Evolutionary conservation across 1,140 invertebrate genomes (phyloP).

Genomic region (Colletes gigas): DNA sequence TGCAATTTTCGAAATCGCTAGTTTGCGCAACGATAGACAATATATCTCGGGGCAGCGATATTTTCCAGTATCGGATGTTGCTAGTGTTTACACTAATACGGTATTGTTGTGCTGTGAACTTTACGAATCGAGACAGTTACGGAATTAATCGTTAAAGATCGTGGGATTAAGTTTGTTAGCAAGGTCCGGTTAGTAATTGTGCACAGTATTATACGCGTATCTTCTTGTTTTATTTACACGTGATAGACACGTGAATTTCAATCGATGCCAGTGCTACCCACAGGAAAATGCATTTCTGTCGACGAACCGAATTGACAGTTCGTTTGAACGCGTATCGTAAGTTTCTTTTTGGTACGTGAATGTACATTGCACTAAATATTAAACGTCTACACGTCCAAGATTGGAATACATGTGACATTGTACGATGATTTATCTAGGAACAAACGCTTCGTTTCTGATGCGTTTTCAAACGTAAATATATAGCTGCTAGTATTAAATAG

Average conservation of each 20-base stretch:
- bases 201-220: neutral
- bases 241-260: slow-evolving; percentile 36
- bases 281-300: neutral
- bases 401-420: neutral
- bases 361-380: neutral
- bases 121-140: neutral
- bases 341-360: neutral
- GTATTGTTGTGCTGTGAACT: neutral
- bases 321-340: neutral
- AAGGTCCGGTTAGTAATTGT: neutral
- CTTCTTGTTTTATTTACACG: slow-evolving; percentile 28
- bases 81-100: neutral
- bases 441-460: neutral
- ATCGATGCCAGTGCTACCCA: slow-evolving; percentile 11
- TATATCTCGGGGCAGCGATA: neutral
- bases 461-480: neutral
- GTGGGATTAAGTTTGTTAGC: neutral
- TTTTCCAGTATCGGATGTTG: neutral
- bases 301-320: neutral
- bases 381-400: neutral
- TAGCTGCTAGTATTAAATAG: neutral
- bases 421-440: neutral
- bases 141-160: neutral
- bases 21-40: slow-evolving; percentile 43
- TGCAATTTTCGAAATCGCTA: slow-evolving; percentile 36